Conservation (phyloP, 2,888 invertebrate species). For the Prosopocoilus inquinatus region DNA sequence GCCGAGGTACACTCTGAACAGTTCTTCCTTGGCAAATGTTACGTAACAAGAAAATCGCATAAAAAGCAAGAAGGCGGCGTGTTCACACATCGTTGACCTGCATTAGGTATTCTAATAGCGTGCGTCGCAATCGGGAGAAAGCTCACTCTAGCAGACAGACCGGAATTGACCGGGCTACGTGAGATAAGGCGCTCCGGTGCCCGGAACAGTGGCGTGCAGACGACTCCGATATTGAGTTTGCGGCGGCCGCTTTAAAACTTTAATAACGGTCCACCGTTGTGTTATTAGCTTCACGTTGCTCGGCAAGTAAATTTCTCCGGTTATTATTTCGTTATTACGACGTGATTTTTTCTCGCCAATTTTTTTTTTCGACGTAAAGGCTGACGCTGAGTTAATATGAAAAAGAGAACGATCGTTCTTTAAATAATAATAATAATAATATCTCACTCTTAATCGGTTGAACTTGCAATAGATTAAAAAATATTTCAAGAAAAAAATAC, state of each 20-base stretch:
- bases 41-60: slow-evolving; percentile 16
- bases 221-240: slow-evolving; percentile 12
- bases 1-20: no score
- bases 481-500: no score
- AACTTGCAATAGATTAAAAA: no score
- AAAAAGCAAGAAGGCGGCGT: slow-evolving; percentile 18
- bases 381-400: no score
- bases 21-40: background rate
- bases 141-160: slow-evolving; percentile 35
- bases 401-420: no score
- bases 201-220: slow-evolving; percentile 31
- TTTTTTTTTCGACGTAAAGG: no score
- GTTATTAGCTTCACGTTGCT: no score
- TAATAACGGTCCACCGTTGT: background rate
- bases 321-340: no score
- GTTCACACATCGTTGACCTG: slow-evolving; percentile 39
- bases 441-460: no score
- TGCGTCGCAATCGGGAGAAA: slow-evolving; percentile 38
- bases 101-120: slow-evolving; percentile 41
- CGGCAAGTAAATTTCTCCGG: no score
- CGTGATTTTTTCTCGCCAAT: no score
- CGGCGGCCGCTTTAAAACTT: background rate
- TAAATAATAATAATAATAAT: no score
- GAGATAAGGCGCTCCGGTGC: slow-evolving; percentile 33
- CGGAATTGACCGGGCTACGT: slow-evolving; percentile 40